Evolutionary conservation across 2,113 vertebrate species (phyloP).

Genomic region (Carassius auratus): DNA sequence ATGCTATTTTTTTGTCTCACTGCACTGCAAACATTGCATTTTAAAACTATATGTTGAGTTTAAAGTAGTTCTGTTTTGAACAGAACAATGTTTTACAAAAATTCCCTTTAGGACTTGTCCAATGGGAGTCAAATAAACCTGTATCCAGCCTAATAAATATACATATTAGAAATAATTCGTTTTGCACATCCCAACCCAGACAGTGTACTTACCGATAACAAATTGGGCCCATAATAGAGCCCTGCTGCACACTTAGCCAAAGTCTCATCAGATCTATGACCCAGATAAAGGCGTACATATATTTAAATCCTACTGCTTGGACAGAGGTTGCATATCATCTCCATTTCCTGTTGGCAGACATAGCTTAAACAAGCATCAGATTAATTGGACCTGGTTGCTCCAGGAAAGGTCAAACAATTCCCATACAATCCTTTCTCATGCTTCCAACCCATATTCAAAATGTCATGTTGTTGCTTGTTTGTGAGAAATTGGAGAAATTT

Average conservation of each 20-base stretch:
- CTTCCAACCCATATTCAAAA: not conserved
- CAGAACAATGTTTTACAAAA: not conserved
- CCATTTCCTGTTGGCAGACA: constrained; percentile 47
- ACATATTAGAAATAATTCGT: not conserved
- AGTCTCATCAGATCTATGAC: constrained; percentile 11
- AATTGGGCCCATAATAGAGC: not conserved
- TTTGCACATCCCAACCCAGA: not conserved
- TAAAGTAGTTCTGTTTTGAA: not conserved
- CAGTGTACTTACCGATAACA: not conserved
- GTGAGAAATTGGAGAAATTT: not conserved
- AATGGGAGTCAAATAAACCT: not conserved
- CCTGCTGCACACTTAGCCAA: constrained; percentile 14
- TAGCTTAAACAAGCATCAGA: constrained; percentile 44
- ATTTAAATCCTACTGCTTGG: not conserved
- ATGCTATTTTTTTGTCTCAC: not conserved
- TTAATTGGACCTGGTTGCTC: constrained; percentile 51
- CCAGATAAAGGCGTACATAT: constrained; percentile 19
- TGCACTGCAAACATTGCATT: not conserved
- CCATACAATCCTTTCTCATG: constrained; percentile 13
- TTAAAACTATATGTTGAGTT: not conserved
- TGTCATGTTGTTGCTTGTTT: constrained; percentile 11
- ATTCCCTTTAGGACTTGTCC: not conserved
- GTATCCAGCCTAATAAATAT: not conserved
- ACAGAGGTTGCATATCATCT: constrained; percentile 24
- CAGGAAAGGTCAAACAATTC: constrained; percentile 22